phyloP scores from a whole-genome alignment of 2,888 invertebrate species.

The Pseudococcus jackbeardsleyi region DNA sequence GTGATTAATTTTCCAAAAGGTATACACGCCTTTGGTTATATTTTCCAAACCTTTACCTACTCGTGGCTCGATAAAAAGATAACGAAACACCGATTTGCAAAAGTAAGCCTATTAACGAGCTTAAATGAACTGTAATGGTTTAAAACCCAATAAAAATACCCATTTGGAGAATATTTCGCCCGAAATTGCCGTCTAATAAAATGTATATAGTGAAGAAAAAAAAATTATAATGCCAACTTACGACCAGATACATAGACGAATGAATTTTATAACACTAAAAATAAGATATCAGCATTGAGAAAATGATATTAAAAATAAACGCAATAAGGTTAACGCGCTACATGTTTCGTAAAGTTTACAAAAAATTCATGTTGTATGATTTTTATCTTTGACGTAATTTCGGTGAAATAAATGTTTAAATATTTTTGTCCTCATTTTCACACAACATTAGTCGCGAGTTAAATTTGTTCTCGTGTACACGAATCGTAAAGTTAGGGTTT shows the following conservation, averaged over 20 bases:
- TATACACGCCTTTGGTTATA: background rate
- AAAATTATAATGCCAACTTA: background rate
- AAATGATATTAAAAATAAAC: constrained; percentile 31
- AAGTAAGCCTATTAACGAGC: background rate
- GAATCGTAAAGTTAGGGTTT: background rate
- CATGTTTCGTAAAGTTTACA: constrained; percentile 42
- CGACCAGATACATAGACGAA: background rate
- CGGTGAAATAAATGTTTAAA: constrained; percentile 35
- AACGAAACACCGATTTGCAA: too few species aligned
- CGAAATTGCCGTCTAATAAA: background rate
- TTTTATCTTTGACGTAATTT: constrained; percentile 36
- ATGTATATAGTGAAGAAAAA: background rate
- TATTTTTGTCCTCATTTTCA: constrained; percentile 39
- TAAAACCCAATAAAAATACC: constrained; percentile 23
- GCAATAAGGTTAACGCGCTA: constrained; percentile 46
- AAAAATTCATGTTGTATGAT: constrained; percentile 38
- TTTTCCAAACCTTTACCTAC: background rate
- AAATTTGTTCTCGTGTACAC: background rate
- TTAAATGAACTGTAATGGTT: constrained; percentile 20
- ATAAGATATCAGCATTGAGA: constrained; percentile 4
- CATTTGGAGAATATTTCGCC: background rate
- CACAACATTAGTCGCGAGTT: constrained; percentile 3
- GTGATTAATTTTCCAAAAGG: constrained; percentile 3
- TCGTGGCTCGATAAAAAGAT: too few species aligned
- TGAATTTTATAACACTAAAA: constrained; percentile 35